phyloP scores from a whole-genome alignment of 2,797 vertebrate genomes.

The Sus cebifrons region DNA sequence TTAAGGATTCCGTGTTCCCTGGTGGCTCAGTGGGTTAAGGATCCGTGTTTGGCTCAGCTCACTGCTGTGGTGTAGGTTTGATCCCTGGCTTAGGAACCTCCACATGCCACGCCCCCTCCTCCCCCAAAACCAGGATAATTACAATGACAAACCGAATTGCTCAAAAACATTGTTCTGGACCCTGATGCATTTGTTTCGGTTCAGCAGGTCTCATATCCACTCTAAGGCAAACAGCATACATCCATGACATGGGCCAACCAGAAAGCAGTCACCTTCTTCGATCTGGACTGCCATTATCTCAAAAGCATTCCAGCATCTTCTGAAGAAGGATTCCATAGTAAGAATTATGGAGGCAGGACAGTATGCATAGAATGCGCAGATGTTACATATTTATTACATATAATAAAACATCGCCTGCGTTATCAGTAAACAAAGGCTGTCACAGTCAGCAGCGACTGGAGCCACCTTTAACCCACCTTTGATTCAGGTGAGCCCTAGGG shows the following conservation, averaged over 20 bases:
- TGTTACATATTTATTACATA: rapidly evolving
- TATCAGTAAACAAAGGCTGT: too few relatives aligned
- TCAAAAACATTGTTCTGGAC: neutral
- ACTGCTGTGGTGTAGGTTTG: too few relatives aligned
- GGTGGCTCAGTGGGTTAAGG: too few relatives aligned
- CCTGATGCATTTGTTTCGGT: neutral
- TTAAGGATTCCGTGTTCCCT: too few relatives aligned
- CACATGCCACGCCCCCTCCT: too few relatives aligned
- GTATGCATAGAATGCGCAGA: rapidly evolving
- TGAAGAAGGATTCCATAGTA: neutral
- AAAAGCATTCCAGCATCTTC: neutral
- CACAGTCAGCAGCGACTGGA: too few relatives aligned
- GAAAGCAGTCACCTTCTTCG: neutral
- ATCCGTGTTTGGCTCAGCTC: too few relatives aligned
- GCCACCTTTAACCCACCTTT: too few relatives aligned
- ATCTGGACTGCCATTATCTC: neutral
- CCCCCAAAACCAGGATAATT: neutral
- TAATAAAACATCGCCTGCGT: too few relatives aligned
- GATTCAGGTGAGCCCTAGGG: too few relatives aligned
- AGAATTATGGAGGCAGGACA: neutral
- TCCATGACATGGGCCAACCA: neutral
- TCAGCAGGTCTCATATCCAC: neutral
- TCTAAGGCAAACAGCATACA: neutral
- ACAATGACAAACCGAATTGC: neutral
- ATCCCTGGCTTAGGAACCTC: too few relatives aligned